These are phyloP conservation scores for Vidua chalybeata DNA, from an alignment of 2,113 vertebrate genomes.

Conservation along the genomic window DNA sequence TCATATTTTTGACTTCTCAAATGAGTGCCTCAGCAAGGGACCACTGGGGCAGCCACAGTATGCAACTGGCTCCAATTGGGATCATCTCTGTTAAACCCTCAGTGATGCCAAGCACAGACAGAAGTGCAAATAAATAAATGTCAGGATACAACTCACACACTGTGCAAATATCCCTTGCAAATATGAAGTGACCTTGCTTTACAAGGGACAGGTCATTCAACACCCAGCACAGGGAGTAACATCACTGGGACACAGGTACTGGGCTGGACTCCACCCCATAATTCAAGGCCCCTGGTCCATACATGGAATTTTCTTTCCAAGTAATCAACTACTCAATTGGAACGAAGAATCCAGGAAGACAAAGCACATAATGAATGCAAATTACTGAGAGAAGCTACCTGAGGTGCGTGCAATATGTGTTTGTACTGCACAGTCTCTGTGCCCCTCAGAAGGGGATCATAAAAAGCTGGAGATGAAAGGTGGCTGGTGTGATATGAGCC, in stretches of 20 bases:
- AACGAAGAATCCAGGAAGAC: neutral
- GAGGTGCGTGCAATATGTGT: neutral
- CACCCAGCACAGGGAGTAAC: neutral
- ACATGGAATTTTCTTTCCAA: neutral
- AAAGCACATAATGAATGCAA: neutral
- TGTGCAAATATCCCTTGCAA: neutral
- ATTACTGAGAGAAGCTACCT: neutral
- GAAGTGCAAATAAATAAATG: slow-evolving; percentile 19
- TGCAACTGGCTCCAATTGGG: neutral
- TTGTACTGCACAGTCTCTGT: neutral
- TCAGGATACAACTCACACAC: neutral
- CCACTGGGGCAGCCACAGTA: slow-evolving; percentile 3
- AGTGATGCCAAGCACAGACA: slow-evolving; percentile 23
- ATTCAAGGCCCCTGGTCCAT: neutral
- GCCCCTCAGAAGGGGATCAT: neutral
- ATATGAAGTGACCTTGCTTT: neutral
- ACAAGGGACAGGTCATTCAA: neutral
- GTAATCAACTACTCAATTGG: neutral
- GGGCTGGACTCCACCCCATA: neutral
- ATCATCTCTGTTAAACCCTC: slow-evolving; percentile 27
- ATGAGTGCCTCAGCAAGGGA: slow-evolving; percentile 14
- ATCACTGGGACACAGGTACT: neutral
- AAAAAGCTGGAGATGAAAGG: neutral
- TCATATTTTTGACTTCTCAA: neutral
- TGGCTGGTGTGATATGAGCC: no score